Evolutionary conservation across 2,797 vertebrate species (phyloP), one percentile per base, ranked within the genome.

Genomic region (Lutjanus campechanus): DNA sequence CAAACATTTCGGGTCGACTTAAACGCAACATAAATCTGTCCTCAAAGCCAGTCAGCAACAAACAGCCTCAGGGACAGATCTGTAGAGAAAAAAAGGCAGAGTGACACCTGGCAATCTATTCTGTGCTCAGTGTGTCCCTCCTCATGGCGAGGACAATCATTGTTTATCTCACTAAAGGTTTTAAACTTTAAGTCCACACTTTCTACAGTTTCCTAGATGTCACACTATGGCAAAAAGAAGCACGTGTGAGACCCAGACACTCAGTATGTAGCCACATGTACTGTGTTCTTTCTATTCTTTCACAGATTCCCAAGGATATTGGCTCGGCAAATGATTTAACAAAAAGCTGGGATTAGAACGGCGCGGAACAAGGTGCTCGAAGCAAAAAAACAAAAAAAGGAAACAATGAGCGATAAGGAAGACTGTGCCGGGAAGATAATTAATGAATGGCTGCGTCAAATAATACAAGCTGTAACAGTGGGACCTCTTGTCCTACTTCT

Each of bases 391-490:
- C 47, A 69, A 73, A 74, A 80, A 72, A 75, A 50, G 60, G 79
- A 91, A 93, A 93, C 88, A 93, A 94, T 83, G 87, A 81, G 69
- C 66, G 91, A 93, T 91, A 93, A 91, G 85, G 81, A 88, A 82
- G 85, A 89, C 82, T 81, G 89, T 41, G 46, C 79, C 2, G 76
- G 81, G 79, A 82, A 93, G 92, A 93, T 92, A 94, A 93, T 93
- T 92, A 92, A 95, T 92, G 92, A 92, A 93, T 86, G 78, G 82
- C 85, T 61, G 73, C 69, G 43, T 89, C 85, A 90, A 91, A 91
- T 92, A 90, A 90, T 83, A 91, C 87, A 87, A 75, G 87, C 89
- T 81, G 85, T 75, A 91, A 91, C 88, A 91, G 90, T 81, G 83
- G 89, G 91, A 91, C 88, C 85, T 77, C 87, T 82, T 91, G 90